phyloP scores from a whole-genome alignment of 2,888 invertebrate genomes.

The Exephanes ischioxanthus region DNA sequence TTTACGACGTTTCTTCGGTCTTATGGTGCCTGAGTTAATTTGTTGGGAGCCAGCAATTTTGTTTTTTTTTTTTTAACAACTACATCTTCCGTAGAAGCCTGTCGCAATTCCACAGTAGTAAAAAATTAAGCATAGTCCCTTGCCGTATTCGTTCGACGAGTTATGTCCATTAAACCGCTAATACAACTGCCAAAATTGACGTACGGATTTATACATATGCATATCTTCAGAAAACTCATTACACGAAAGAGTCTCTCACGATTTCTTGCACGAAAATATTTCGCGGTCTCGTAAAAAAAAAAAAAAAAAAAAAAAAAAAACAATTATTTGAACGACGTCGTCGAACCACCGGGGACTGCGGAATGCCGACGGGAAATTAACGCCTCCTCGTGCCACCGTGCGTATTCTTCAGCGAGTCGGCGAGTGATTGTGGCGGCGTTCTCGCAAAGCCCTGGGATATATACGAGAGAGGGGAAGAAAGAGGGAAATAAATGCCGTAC shows the following conservation, averaged over 20 bases:
- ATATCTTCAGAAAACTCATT: conserved; percentile 67
- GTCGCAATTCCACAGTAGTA: conserved; percentile 14
- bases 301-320: not conserved
- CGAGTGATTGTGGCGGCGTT: conserved; percentile 22
- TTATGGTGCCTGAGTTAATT: conserved; percentile 48
- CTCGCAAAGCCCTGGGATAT: conserved; percentile 41
- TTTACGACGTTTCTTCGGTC: conserved; percentile 53
- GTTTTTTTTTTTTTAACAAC: conserved; percentile 9
- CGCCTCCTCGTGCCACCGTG: conserved; percentile 49
- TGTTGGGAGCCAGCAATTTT: conserved; percentile 37
- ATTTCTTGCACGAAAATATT: conserved; percentile 5
- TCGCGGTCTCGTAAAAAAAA: conserved; percentile 20
- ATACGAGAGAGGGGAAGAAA: conserved; percentile 42
- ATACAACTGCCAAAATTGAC: conserved; percentile 73
- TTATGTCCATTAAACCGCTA: conserved; percentile 71
- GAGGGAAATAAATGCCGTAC: conserved; percentile 12
- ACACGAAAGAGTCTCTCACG: conserved; percentile 35
- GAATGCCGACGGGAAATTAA: conserved; percentile 60
- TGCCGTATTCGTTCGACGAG: conserved; percentile 37
- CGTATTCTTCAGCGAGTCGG: conserved; percentile 53
- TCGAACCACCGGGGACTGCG: conserved; percentile 32
- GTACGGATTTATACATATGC: conserved; percentile 28
- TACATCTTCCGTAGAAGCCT: conserved; percentile 20
- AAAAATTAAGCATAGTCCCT: conserved; percentile 35
- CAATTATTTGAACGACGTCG: conserved; percentile 23